Percentiles rank a stretch among this genome's conserved stretches.
These are phyloP conservation scores for Peucedramus taeniatus DNA, from an alignment of 2,113 vertebrate genomes.

Conservation along the genomic window DNA sequence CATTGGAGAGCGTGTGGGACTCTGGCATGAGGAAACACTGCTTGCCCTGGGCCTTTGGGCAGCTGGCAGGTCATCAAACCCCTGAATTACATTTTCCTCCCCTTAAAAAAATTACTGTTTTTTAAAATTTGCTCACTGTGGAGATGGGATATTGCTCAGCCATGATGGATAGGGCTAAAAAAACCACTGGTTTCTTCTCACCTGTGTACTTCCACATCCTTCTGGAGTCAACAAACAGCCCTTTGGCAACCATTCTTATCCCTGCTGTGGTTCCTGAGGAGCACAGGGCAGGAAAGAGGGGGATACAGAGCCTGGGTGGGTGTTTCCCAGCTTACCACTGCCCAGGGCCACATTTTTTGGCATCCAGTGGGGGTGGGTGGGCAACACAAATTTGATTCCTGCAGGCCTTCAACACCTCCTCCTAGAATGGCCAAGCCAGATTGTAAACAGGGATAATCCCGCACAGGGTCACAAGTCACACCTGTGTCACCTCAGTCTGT, in stretches of 20 bases:
- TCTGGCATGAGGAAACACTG: background rate
- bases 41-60: background rate
- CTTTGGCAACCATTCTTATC: slow-evolving; percentile 43
- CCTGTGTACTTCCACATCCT: slow-evolving; percentile 16
- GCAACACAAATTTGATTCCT: background rate
- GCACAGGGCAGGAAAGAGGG: background rate
- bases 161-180: slow-evolving; percentile 54
- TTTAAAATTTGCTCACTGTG: background rate
- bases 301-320: accelerated
- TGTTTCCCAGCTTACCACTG: background rate
- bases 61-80: slow-evolving; percentile 59
- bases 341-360: background rate
- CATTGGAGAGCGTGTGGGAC: accelerated
- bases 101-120: background rate
- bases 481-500: accelerated
- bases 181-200: slow-evolving; percentile 50
- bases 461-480: background rate
- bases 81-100: slow-evolving; percentile 38
- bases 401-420: background rate
- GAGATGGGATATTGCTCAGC: slow-evolving; percentile 52
- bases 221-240: slow-evolving; percentile 68
- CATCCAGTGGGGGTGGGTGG: background rate
- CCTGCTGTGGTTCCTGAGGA: background rate
- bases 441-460: background rate
- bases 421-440: background rate